A percentile compares a stretch with the other conserved stretches of the same genome.
Conservation (phyloP, 2,888 invertebrate genomes). For the Meteorus cinctellus region DNA sequence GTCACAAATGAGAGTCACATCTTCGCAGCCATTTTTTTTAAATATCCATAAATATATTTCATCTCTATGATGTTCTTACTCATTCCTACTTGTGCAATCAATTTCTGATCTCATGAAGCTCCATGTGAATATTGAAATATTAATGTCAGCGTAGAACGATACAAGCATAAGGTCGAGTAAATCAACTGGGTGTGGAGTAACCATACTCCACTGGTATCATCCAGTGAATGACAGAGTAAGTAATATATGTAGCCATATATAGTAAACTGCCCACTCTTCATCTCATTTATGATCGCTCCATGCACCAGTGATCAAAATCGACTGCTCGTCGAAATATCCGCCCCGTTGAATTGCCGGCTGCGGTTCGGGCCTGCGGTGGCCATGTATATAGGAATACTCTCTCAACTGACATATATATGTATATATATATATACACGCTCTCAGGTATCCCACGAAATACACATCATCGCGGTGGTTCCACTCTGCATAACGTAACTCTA, state of each 20-base stretch:
- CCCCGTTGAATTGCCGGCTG: conserved; percentile 45
- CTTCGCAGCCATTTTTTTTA: not conserved
- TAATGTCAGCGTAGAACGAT: not conserved
- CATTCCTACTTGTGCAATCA: not conserved
- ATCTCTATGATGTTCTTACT: not conserved
- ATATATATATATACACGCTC: not conserved
- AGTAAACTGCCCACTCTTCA: not conserved
- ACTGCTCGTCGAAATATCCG: conserved; percentile 46
- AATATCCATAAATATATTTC: not conserved
- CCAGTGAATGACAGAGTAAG: not conserved
- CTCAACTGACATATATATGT: not conserved
- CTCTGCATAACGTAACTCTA: conserved; percentile 1
- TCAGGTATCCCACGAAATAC: conserved; percentile 2
- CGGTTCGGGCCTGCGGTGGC: conserved; percentile 43
- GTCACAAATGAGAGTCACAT: not conserved
- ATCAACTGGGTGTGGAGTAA: not conserved
- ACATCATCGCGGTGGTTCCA: not conserved
- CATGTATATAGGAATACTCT: conserved; percentile 18
- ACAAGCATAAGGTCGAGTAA: not conserved
- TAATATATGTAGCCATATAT: conserved; percentile 12
- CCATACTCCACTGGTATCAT: too few species aligned
- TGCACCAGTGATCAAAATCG: conserved; percentile 41
- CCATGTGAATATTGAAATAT: not conserved
- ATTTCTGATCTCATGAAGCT: not conserved
- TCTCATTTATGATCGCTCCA: conserved; percentile 12